Conservation (phyloP, 2,888 invertebrate species). For the Pseudeuparius sepicola region DNA sequence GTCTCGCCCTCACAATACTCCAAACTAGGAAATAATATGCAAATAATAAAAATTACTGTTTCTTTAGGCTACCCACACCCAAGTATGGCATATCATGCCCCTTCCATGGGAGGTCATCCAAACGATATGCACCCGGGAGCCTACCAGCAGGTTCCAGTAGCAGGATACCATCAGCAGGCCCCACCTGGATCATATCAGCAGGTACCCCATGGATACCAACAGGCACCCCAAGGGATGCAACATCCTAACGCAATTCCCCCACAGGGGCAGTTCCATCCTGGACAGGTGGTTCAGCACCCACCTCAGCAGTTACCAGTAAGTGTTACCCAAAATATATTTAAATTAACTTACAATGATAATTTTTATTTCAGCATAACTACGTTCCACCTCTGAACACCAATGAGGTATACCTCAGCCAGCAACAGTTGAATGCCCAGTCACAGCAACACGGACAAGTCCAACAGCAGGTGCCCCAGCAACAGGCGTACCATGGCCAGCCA, state of each 20-base stretch:
- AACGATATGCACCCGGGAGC: slow-evolving; percentile 8
- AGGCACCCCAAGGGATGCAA: no score
- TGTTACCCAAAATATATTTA: no score
- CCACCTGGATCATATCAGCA: slow-evolving; percentile 25
- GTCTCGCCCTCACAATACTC: no score
- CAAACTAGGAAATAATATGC: no score
- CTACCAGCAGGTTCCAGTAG: slow-evolving; percentile 13
- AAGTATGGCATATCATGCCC: no score
- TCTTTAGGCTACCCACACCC: slow-evolving; percentile 13
- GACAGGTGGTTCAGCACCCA: slow-evolving; percentile 24
- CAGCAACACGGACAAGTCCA: no score
- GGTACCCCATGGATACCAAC: slow-evolving; percentile 20
- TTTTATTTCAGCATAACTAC: slow-evolving; percentile 3
- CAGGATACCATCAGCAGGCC: slow-evolving; percentile 12
- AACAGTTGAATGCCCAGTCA: no score
- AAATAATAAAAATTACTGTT: no score
- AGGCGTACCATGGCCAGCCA: slow-evolving; percentile 21
- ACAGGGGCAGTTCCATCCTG: slow-evolving; percentile 20
- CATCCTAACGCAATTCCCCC: no score
- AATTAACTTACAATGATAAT: background rate
- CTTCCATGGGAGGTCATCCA: no score
- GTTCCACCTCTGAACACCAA: slow-evolving; percentile 24
- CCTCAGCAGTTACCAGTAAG: slow-evolving; percentile 23
- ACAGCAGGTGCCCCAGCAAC: slow-evolving; percentile 26
- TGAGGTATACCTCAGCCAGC: slow-evolving; percentile 27